Base-by-base conservation (phyloP, 2,797 vertebrate genomes). In the Tauraco hartlaubi region DNA sequence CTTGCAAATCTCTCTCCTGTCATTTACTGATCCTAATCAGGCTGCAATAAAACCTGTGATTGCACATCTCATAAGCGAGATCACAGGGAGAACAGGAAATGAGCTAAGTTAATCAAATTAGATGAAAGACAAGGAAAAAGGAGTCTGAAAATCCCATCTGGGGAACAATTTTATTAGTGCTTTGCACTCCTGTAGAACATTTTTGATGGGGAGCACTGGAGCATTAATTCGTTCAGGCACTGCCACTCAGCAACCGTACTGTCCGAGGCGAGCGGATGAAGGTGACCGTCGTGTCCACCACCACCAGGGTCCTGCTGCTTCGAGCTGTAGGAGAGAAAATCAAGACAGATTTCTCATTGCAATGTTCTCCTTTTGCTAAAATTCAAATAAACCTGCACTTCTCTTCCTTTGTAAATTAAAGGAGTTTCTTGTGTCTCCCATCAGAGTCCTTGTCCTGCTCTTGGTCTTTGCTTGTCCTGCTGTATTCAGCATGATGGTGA, bases 61-160 rank as follows among this genome's bases (percentile, higher is more conserved):
- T 87, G 91, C 73, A 67, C 87, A 92, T 92, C 94, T 91, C 91
- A 54, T 72, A 77, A 61, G 81, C 4, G 7, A 93, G 78, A 96
- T 94, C 82, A 62, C 72, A 85, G 86, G 91, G 81, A 75, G 94
- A 85, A n/a, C 68, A 94, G 95, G 96, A 96, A 94, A 95, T 92
- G 94, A 90, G 87, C 87, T 78, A 61, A 92, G 78, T 67, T 91
- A 96, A 96, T 96, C 94, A 90, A 91, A 91, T 94, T 75, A 95
- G 68, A 66, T 92, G 91, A 85, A 96, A 91, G 89, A 91, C 6
- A 13, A 90, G 83, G 85, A 59, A 75, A 92, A 92, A 88, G 51
- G 67, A 96, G 79, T 13, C 74, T 83, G 86, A 87, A 95, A 85
- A 94, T 68, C 88, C 87, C 73, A 90, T 75, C 91, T 85, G 89